These are phyloP conservation scores for Caenorhabditis remanei DNA, from an alignment of 1,140 invertebrate species.

Conservation along the genomic window DNA sequence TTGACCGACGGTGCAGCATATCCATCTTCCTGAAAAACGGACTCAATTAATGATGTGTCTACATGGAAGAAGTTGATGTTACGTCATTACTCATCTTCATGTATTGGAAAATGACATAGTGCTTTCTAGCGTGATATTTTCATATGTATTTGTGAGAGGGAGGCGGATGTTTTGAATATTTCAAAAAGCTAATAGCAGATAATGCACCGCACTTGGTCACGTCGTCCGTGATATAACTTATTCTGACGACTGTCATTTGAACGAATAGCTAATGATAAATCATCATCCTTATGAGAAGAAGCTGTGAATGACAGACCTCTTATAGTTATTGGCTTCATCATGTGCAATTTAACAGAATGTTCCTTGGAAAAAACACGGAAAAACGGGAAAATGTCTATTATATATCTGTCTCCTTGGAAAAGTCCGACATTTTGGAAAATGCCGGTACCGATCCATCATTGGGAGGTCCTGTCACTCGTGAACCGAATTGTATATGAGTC, in stretches of 20 bases:
- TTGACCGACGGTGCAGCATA: constrained; percentile 34
- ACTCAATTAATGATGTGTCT: background rate
- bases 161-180: constrained; percentile 8
- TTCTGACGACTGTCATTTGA: constrained; percentile 6
- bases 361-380: background rate
- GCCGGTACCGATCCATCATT: constrained; percentile 11
- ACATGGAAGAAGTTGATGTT: background rate
- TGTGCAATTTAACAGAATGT: background rate
- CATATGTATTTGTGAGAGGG: constrained; percentile 15
- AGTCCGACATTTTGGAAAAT: background rate
- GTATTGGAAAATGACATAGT: constrained; percentile 35
- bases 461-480: background rate
- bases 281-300: background rate
- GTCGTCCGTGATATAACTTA: background rate
- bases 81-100: constrained; percentile 25
- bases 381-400: too few species aligned
- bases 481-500: background rate
- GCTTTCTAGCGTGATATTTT: constrained; percentile 43
- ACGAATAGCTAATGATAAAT: background rate
- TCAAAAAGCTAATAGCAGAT: constrained; percentile 33
- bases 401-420: too few species aligned
- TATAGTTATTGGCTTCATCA: constrained; percentile 26
- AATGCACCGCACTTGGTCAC: constrained; percentile 7
- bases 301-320: background rate
- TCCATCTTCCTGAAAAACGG: constrained; percentile 35